Percentiles rank a stretch among this genome's conserved stretches.
phyloP scores from a whole-genome alignment of 2,797 vertebrate genomes.

The Tamandua tetradactyla region DNA sequence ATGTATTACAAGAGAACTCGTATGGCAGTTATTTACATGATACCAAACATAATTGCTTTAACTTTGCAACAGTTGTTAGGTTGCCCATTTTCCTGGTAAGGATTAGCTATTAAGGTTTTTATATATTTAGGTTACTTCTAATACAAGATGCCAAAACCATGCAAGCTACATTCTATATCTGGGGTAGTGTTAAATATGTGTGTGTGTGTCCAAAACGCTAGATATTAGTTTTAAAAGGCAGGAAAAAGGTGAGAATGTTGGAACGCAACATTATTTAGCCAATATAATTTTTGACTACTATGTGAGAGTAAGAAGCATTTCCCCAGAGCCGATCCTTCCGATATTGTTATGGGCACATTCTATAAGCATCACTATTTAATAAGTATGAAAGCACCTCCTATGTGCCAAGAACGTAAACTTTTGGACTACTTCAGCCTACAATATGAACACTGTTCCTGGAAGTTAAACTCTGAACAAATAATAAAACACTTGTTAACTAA shows the following conservation, averaged over 20 bases:
- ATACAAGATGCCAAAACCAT: not conserved
- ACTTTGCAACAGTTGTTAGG: not conserved
- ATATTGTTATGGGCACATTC: not conserved
- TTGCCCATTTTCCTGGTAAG: not conserved
- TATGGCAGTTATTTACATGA: not conserved
- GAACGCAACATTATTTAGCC: not conserved
- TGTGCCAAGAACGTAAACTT: not conserved
- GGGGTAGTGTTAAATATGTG: not conserved
- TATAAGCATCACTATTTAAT: not conserved
- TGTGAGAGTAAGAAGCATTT: not conserved
- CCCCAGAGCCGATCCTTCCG: not conserved
- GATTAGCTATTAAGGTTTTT: not conserved
- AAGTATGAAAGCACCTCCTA: not conserved
- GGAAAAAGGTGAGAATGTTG: not conserved
- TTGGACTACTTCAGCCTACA: not conserved
- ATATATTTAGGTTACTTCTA: not conserved
- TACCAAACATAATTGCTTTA: not conserved
- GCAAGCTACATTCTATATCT: not conserved
- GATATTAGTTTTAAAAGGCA: not conserved
- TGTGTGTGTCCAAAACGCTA: not conserved
- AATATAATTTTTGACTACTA: not conserved
- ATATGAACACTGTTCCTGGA: not conserved
- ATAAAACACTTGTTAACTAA: not conserved
- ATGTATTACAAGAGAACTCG: not conserved
- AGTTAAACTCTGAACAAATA: not conserved